Percentiles rank a stretch among this genome's conserved stretches.
Evolutionary conservation across 2,888 invertebrate genomes (phyloP).

Genomic region (Dryadula phaetusa): DNA sequence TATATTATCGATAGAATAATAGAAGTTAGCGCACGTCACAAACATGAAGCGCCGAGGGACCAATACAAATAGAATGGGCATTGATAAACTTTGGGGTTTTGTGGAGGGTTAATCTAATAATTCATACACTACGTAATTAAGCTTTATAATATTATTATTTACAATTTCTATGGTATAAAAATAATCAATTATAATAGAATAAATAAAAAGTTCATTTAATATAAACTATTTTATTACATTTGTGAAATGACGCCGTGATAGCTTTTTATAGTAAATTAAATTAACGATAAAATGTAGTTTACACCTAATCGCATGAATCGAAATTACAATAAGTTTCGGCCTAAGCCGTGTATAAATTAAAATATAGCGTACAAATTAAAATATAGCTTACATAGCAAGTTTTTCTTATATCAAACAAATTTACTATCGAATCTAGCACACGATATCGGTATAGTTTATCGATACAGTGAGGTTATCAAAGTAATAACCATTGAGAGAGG

Average conservation of each 20-base stretch:
- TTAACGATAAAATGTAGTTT: no score
- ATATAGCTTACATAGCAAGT: neutral
- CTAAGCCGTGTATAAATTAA: no score
- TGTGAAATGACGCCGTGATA: no score
- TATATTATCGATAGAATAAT: neutral
- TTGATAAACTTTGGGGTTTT: slow-evolving; percentile 1
- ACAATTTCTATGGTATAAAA: no score
- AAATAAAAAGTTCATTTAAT: no score
- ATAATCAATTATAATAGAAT: no score
- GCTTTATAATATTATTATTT: neutral
- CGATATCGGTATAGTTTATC: slow-evolving; percentile 19
- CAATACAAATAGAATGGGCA: slow-evolving; percentile 6
- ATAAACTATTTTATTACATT: no score
- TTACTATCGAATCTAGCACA: slow-evolving; percentile 10
- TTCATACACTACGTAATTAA: neutral
- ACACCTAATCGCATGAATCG: no score
- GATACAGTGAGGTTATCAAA: slow-evolving; percentile 21
- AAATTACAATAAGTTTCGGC: no score
- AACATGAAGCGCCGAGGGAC: slow-evolving; percentile 7
- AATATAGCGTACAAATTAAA: no score
- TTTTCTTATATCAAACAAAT: neutral
- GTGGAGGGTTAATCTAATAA: neutral
- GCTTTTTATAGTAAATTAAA: no score
- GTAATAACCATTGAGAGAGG: slow-evolving; percentile 24
- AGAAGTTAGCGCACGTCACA: slow-evolving; percentile 5